These are phyloP conservation scores for Cartodere bifasciata DNA, from an alignment of 2,888 invertebrate genomes.

Conservation along the genomic window DNA sequence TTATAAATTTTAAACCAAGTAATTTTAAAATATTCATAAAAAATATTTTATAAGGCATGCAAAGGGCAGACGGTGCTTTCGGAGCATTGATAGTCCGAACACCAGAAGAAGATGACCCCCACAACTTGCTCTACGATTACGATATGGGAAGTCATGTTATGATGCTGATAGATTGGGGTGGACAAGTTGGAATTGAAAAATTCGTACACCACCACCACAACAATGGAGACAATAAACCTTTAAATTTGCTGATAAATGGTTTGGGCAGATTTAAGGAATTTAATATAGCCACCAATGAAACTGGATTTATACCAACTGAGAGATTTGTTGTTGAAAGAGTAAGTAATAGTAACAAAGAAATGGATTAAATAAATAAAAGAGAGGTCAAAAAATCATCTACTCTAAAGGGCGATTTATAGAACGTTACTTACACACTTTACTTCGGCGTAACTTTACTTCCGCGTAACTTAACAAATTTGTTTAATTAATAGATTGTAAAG, in stretches of 20 bases:
- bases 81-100: slow-evolving; percentile 65
- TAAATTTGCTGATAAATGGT: slow-evolving; percentile 72
- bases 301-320: slow-evolving; percentile 44
- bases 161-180: slow-evolving; percentile 72
- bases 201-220: slow-evolving; percentile 80
- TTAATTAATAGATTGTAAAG: too few species aligned
- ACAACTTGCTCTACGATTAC: slow-evolving; percentile 58
- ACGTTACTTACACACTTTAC: too few species aligned
- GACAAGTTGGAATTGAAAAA: slow-evolving; percentile 54
- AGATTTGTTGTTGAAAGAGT: slow-evolving; percentile 57
- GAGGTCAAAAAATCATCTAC: slow-evolving; percentile 3
- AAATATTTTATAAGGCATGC: slow-evolving; percentile 63
- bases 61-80: slow-evolving; percentile 74
- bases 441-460: too few species aligned
- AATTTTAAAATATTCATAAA: too few species aligned
- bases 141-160: slow-evolving; percentile 68
- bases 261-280: slow-evolving; percentile 48
- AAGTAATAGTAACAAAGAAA: too few species aligned
- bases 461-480: too few species aligned
- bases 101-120: slow-evolving; percentile 50
- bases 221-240: slow-evolving; percentile 69
- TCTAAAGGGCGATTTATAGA: too few species aligned
- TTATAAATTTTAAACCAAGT: too few species aligned
- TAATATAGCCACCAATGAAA: slow-evolving; percentile 28
- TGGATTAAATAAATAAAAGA: slow-evolving; percentile 2